Conservation (phyloP, 1,140 invertebrate species). For the Physella acuta region DNA sequence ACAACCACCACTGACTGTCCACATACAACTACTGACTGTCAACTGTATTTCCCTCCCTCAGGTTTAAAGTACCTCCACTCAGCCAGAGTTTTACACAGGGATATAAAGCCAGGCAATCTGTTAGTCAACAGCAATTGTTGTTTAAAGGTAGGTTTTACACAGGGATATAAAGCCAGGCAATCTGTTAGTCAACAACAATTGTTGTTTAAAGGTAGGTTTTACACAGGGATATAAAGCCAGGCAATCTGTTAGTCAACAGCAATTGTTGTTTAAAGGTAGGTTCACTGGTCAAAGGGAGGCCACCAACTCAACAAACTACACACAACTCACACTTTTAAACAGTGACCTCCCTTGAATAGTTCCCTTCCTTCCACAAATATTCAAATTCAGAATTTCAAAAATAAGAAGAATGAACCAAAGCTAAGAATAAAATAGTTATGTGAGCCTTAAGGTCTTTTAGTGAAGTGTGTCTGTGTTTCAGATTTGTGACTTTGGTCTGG, state of each 20-base stretch:
- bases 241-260: conserved; percentile 96
- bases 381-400: too few relatives aligned
- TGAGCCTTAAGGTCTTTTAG: too few relatives aligned
- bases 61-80: conserved; percentile 98
- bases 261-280: conserved; percentile 98
- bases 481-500: conserved; percentile 98
- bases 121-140: conserved; percentile 98
- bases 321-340: too few relatives aligned
- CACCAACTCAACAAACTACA: too few relatives aligned
- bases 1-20: too few relatives aligned
- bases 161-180: conserved; percentile 99
- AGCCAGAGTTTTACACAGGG: conserved; percentile 93
- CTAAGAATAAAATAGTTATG: too few relatives aligned
- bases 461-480: too few relatives aligned
- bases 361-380: too few relatives aligned
- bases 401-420: too few relatives aligned
- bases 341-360: too few relatives aligned
- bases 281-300: too few relatives aligned
- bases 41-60: conserved; percentile 53
- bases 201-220: conserved; percentile 95
- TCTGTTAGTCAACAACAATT: conserved; percentile 96
- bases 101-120: conserved; percentile 98
- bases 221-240: conserved; percentile 99
- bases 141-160: conserved; percentile 87
- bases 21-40: too few relatives aligned